These are phyloP conservation scores for Anarsia innoxiella DNA, from an alignment of 2,888 invertebrate genomes.

Conservation along the genomic window DNA sequence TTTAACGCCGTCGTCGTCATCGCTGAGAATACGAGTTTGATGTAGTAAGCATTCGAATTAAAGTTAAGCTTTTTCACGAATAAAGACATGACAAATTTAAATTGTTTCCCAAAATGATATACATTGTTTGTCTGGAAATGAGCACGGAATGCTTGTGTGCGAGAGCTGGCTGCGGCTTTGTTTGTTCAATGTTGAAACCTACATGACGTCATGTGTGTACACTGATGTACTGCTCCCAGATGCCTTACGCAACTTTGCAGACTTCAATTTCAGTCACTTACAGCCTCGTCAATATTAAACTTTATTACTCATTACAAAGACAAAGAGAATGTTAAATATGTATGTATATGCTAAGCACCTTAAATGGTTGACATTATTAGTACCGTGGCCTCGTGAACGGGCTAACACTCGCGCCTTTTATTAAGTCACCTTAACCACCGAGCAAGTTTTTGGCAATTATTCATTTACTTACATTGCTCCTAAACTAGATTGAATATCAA, in stretches of 20 bases:
- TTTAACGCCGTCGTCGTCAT: no score
- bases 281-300: constrained; percentile 15
- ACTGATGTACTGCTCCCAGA: constrained; percentile 24
- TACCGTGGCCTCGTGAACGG: no score
- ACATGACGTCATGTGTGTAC: constrained; percentile 43
- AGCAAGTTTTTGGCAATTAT: no score
- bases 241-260: constrained; percentile 34
- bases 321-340: constrained; percentile 19
- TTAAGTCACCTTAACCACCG: no score
- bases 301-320: constrained; percentile 17
- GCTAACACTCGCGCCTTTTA: no score
- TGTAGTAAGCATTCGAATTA: not conserved
- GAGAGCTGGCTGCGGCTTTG: constrained; percentile 36
- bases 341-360: constrained; percentile 20
- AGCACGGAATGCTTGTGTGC: constrained; percentile 43
- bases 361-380: constrained; percentile 3
- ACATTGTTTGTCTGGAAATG: constrained; percentile 51
- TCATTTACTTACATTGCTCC: no score
- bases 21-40: no score
- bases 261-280: constrained; percentile 19
- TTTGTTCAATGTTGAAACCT: constrained; percentile 58
- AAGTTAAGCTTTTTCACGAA: not conserved
- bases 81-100: constrained; percentile 20
- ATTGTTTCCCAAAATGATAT: constrained; percentile 36
- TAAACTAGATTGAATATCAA: no score